These are phyloP conservation scores for Lepeophtheirus salmonis DNA, from an alignment of 1,140 invertebrate genomes.

Conservation along the genomic window DNA sequence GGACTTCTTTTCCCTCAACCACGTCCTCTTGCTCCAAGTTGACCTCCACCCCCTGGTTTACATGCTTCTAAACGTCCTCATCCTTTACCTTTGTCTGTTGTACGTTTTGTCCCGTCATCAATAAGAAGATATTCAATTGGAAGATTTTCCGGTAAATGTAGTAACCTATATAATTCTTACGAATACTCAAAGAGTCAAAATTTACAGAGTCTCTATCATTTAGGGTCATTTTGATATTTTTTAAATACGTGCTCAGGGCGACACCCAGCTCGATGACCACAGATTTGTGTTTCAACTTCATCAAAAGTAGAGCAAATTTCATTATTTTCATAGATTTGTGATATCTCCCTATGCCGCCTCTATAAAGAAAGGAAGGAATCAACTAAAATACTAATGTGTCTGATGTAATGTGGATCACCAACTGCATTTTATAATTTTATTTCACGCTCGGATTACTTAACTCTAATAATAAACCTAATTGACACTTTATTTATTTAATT, in stretches of 20 bases:
- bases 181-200: conserved; percentile 79
- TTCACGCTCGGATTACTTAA: no score
- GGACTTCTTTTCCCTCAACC: conserved; percentile 6
- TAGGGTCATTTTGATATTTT: conserved; percentile 91
- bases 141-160: conserved; percentile 79
- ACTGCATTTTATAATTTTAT: no score
- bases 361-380: not conserved
- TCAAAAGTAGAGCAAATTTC: conserved; percentile 43
- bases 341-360: not conserved
- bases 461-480: no score
- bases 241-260: conserved; percentile 98
- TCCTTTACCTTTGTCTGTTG: conserved; percentile 27
- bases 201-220: conserved; percentile 85
- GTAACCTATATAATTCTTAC: conserved; percentile 93
- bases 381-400: no score
- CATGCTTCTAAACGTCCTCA: conserved; percentile 17
- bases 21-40: conserved; percentile 12
- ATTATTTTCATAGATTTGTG: conserved; percentile 1
- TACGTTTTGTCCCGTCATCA: conserved; percentile 88
- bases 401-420: no score
- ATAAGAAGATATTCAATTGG: conserved; percentile 87
- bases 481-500: no score
- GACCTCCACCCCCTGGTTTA: conserved; percentile 3
- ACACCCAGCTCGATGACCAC: conserved; percentile 97
- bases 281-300: conserved; percentile 99